These are phyloP conservation scores for Frieseomelitta varia DNA, from an alignment of 1,140 invertebrate genomes.

Conservation along the genomic window DNA sequence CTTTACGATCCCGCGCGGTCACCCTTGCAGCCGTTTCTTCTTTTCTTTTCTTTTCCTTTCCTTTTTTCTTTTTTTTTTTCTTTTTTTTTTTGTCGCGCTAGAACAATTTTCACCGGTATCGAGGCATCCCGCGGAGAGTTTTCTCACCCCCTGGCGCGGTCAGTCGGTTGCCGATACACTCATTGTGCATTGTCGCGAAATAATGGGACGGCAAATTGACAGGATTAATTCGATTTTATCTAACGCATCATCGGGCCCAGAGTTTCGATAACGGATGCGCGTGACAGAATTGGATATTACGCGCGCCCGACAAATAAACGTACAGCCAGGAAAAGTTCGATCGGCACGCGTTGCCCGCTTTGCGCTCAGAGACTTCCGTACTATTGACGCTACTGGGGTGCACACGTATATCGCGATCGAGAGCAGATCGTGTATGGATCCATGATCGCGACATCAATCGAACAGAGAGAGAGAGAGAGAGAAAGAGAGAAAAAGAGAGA, in stretches of 20 bases:
- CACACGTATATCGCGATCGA: not conserved
- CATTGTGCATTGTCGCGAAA: slow-evolving; percentile 23
- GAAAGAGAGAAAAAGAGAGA: not conserved
- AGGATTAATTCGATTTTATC: slow-evolving; percentile 41
- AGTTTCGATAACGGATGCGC: not conserved
- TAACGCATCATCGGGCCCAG: slow-evolving; percentile 10
- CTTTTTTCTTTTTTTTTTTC: too few species aligned
- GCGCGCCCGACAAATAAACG: slow-evolving; percentile 29
- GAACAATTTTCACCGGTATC: slow-evolving; percentile 21
- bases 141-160: not conserved
- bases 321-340: slow-evolving; percentile 23
- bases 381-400: not conserved
- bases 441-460: too few species aligned
- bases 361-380: not conserved
- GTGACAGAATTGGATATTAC: slow-evolving; percentile 16
- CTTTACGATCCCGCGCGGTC: slow-evolving; percentile 54
- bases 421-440: not conserved
- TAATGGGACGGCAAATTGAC: slow-evolving; percentile 37
- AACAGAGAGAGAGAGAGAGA: too few species aligned
- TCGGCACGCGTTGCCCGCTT: slow-evolving; percentile 14
- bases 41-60: too few species aligned
- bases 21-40: slow-evolving; percentile 15
- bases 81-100: not conserved
- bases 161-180: slow-evolving; percentile 1
- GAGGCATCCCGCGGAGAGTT: not conserved